These are phyloP conservation scores for Morone chrysops DNA, from an alignment of 2,113 vertebrate genomes.

Conservation along the genomic window DNA sequence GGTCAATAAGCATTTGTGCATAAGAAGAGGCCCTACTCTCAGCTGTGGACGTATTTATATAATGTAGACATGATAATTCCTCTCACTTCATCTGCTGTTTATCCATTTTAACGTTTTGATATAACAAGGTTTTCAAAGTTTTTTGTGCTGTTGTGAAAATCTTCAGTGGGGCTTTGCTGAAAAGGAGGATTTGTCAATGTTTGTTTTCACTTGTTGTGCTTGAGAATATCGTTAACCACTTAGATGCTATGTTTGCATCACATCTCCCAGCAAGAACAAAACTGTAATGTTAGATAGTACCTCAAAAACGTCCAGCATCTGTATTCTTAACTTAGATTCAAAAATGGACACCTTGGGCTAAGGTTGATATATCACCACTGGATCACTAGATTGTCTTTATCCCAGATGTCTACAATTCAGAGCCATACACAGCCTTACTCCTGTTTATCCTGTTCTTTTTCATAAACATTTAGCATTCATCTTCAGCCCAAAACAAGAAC, in stretches of 20 bases:
- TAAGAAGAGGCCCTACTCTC: conserved; percentile 50
- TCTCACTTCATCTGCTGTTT: conserved; percentile 12
- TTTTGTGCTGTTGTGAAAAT: neutral
- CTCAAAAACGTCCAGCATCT: neutral
- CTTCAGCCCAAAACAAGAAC: neutral
- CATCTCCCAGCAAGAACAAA: conserved; percentile 7
- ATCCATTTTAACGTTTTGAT: conserved; percentile 18
- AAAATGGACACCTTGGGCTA: neutral
- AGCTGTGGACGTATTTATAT: conserved; percentile 50
- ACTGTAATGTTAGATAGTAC: neutral
- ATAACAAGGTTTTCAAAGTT: neutral
- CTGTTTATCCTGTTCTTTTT: conserved; percentile 6
- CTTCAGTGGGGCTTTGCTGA: neutral
- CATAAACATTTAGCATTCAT: neutral
- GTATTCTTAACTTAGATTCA: conserved; percentile 15
- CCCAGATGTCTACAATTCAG: conserved; percentile 2
- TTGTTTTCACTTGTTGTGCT: conserved; percentile 38
- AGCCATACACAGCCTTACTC: neutral
- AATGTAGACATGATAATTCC: conserved; percentile 33
- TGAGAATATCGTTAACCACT: neutral
- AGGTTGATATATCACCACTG: neutral
- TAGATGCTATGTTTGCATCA: neutral
- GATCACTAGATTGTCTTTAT: conserved; percentile 16
- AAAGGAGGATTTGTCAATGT: conserved; percentile 35
- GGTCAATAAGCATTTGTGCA: conserved; percentile 73